Conservation (phyloP, 2,888 invertebrate genomes). For the Drosophila helvetica region DNA sequence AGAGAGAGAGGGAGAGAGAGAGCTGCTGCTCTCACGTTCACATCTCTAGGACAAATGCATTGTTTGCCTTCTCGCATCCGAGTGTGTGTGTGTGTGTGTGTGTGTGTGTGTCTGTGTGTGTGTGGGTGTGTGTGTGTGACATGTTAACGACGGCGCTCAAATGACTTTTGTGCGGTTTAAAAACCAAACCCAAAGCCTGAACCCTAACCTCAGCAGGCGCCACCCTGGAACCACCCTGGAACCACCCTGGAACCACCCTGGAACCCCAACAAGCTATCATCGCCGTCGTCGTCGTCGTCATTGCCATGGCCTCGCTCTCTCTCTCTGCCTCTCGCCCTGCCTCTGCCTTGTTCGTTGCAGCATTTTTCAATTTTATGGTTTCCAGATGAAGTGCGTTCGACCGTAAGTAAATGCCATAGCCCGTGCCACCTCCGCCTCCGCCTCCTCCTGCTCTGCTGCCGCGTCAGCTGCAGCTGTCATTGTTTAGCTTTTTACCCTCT, state of each 20-base stretch:
- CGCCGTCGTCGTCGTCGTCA: constrained; percentile 27
- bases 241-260: background rate
- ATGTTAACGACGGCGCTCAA: constrained; percentile 78
- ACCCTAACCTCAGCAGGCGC: constrained; percentile 15
- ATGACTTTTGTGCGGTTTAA: constrained; percentile 81
- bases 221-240: background rate
- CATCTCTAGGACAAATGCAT: constrained; percentile 35
- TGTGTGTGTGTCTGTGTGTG: constrained; percentile 16
- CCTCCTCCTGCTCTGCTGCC: constrained; percentile 16
- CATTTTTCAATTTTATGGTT: constrained; percentile 82
- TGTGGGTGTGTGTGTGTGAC: constrained; percentile 63
- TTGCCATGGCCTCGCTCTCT: constrained; percentile 42
- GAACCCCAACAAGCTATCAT: constrained; percentile 17
- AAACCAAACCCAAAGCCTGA: constrained; percentile 50
- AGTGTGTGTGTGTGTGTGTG: constrained; percentile 10
- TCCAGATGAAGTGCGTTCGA: constrained; percentile 81
- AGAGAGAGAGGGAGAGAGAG: background rate
- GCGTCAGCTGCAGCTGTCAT: constrained; percentile 73
- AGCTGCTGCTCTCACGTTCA: background rate
- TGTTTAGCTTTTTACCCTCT: constrained; percentile 68
- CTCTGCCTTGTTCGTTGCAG: constrained; percentile 50
- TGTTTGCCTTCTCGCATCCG: constrained; percentile 28
- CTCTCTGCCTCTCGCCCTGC: background rate
- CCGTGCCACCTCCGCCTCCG: background rate
- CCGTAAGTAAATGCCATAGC: constrained; percentile 74